A percentile compares a stretch with the other conserved stretches of the same genome.
Conservation (phyloP, 1,140 invertebrate species). For the Idris sp. region DNA sequence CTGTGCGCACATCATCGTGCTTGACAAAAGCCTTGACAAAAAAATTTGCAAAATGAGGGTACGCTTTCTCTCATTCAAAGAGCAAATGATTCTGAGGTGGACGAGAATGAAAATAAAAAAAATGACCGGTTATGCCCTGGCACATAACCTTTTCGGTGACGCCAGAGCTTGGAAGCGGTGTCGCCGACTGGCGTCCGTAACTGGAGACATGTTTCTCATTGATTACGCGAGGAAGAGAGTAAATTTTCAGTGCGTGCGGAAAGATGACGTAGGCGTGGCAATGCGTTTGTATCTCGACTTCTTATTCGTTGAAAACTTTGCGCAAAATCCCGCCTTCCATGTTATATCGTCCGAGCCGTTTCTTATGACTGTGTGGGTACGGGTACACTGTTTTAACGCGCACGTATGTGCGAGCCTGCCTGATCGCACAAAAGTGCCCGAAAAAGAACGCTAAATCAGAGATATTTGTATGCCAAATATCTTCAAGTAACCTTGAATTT, state of each 20-base stretch:
- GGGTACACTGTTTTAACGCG: conserved; percentile 62
- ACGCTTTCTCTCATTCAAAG: too few relatives aligned
- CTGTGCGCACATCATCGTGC: too few relatives aligned
- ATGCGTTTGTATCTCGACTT: conserved; percentile 73
- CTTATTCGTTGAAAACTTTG: conserved; percentile 79
- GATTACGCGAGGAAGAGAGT: conserved; percentile 79
- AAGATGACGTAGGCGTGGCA: conserved; percentile 77
- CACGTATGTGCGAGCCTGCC: conserved; percentile 40
- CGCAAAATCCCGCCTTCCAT: conserved; percentile 77
- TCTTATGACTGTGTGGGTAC: conserved; percentile 65
- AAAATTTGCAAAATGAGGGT: too few relatives aligned
- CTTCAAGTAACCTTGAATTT: conserved; percentile 61
- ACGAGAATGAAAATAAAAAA: too few relatives aligned
- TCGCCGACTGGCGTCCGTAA: conserved; percentile 67
- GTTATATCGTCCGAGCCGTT: conserved; percentile 55
- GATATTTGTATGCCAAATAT: conserved; percentile 60
- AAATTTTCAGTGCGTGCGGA: conserved; percentile 72
- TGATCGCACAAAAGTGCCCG: conserved; percentile 48
- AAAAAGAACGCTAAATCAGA: conserved; percentile 58
- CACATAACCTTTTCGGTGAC: conserved; percentile 56
- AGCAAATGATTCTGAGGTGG: too few relatives aligned
- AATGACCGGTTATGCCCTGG: conserved; percentile 4
- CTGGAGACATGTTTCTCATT: conserved; percentile 73
- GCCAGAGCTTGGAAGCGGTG: conserved; percentile 61
- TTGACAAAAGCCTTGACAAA: too few relatives aligned